Evolutionary conservation across 2,113 vertebrate species (phyloP).

Genomic region (Chionomys nivalis): DNA sequence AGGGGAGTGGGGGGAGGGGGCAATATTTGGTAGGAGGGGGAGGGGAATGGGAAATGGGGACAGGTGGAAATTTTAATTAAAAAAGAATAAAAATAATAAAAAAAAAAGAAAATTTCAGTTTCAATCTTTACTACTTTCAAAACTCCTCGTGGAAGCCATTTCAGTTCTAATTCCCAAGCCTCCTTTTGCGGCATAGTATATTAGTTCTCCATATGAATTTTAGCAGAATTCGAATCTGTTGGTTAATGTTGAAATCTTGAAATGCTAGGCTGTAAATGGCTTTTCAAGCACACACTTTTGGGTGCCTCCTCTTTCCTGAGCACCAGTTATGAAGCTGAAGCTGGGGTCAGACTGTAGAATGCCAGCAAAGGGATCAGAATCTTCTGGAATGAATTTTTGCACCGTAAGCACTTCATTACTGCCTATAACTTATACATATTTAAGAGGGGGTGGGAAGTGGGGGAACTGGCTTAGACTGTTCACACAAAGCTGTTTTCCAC

Average conservation of each 20-base stretch:
- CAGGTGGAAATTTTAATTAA: too few relatives aligned
- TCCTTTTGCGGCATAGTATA: neutral
- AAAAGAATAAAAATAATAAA: too few relatives aligned
- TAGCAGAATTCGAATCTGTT: neutral
- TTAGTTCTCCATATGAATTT: conserved; percentile 32
- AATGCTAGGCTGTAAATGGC: conserved; percentile 40
- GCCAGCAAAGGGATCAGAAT: neutral
- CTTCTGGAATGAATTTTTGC: conserved; percentile 58
- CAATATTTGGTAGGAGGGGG: too few relatives aligned
- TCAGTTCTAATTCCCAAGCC: neutral
- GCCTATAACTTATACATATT: conserved; percentile 54
- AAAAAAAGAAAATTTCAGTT: conserved; percentile 47
- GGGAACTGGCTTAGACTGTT: conserved; percentile 30
- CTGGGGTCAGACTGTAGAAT: conserved; percentile 52
- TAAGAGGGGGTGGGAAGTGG: neutral
- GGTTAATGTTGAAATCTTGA: conserved; percentile 52
- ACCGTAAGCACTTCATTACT: conserved; percentile 33
- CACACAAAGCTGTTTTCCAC: conserved; percentile 56
- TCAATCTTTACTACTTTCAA: neutral
- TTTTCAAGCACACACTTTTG: conserved; percentile 42
- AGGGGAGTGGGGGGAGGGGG: too few relatives aligned
- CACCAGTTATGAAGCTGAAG: conserved; percentile 48
- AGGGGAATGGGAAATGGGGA: too few relatives aligned
- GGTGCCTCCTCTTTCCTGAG: conserved; percentile 16
- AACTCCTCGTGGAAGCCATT: neutral